Base-by-base conservation (phyloP, 2,113 vertebrate species). In the Eupsittula cactorum region DNA sequence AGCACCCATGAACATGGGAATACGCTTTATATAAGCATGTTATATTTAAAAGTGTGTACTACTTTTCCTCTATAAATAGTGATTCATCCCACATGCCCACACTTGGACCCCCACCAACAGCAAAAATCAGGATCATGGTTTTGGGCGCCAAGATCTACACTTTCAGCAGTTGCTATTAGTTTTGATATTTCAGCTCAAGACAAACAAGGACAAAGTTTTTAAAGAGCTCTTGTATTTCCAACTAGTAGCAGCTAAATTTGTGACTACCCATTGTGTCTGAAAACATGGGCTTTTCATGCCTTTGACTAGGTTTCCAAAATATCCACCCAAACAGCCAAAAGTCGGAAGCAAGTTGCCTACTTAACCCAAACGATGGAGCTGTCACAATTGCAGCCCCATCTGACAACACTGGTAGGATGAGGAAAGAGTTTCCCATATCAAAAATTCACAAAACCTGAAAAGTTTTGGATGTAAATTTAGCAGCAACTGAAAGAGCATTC, bases 21-120 rank as follows among this genome's bases (percentile, higher is more conserved):
- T 13, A 29, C 11, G 11, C 47, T 64, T 31, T 5, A 1, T 63
- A 23, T 6, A 60, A 69, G 62, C 0, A 1, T 29, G 17, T n/a
- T 35, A 3, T 5, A 31, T 77, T 52, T 74, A 1, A 46, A 90
- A 90, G n/a, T 5, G n/a, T 13, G 20, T 35, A 29, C 16, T 2
- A 1, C 16, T 63, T 82, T 57, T 64, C 25, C 33, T 71, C 77
- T 41, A 2, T 23, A 68, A 78, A 68, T 16, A 46, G 42, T 47
- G 49, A 80, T 47, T 82, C 19, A 37, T 69, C 73, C 59, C 63
- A 63, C 59, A 76, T 3, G 0, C 39, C 84, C 37, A 52, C 19
- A 37, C 47, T 63, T 37, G 42, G 59, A 90, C 21, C 16, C 69
- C 44, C 46, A 49, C 25, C 68, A 69, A 37, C 5, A 82, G 53